These are phyloP conservation scores for Limnephilus rhombicus DNA, from an alignment of 2,888 invertebrate genomes.

Conservation along the genomic window DNA sequence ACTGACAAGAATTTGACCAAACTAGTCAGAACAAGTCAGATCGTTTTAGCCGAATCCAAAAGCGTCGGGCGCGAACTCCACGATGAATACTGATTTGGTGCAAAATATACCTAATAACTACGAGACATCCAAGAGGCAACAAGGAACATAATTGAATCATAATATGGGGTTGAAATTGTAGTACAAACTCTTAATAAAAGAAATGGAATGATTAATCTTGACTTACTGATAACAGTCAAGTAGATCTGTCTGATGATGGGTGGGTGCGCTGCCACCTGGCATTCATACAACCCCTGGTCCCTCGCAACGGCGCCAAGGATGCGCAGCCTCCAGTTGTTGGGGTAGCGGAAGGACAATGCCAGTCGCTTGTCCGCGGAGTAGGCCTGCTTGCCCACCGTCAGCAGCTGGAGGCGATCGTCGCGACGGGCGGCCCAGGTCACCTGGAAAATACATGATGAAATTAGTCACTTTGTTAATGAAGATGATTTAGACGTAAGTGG, in stretches of 20 bases:
- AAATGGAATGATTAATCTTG: background rate
- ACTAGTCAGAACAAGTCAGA: too few species aligned
- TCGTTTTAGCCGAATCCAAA: too few species aligned
- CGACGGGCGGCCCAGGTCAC: slow-evolving; percentile 80
- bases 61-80: too few species aligned
- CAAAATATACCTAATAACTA: too few species aligned
- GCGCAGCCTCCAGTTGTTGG: slow-evolving; percentile 81
- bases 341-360: slow-evolving; percentile 79
- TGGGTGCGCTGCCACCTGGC: slow-evolving; percentile 82
- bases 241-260: slow-evolving; percentile 79
- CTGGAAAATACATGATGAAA: slow-evolving; percentile 69
- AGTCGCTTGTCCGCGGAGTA: slow-evolving; percentile 80
- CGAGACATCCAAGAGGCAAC: too few species aligned
- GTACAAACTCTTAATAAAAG: background rate
- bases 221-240: slow-evolving; percentile 74
- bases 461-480: background rate
- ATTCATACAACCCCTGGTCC: slow-evolving; percentile 82
- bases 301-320: slow-evolving; percentile 78
- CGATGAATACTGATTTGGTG: too few species aligned
- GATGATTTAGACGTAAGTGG: background rate
- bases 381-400: slow-evolving; percentile 78
- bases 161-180: too few species aligned
- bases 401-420: slow-evolving; percentile 78
- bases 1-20: too few species aligned
- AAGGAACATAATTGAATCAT: too few species aligned